Evolutionary conservation across 2,113 vertebrate genomes (phyloP).

Genomic region (Clinocottus analis): DNA sequence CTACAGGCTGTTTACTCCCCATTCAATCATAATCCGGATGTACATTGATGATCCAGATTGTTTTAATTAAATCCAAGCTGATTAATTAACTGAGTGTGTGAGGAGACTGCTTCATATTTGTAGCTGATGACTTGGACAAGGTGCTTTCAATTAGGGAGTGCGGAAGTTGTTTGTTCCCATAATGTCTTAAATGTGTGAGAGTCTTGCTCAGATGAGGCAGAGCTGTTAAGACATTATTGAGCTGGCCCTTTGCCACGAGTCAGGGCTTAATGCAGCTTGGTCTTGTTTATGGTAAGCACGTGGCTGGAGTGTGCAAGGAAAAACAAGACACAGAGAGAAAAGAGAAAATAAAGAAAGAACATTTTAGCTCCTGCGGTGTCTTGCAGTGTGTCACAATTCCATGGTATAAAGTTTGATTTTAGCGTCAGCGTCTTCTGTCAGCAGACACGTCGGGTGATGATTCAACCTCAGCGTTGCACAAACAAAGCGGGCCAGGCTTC

Average conservation of each 20-base stretch:
- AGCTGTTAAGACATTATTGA: constrained; percentile 39
- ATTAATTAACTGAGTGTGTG: constrained; percentile 1
- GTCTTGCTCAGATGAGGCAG: neutral
- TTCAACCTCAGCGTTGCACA: constrained; percentile 46
- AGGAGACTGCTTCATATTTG: constrained; percentile 16
- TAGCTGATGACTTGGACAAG: neutral
- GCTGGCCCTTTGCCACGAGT: constrained; percentile 28
- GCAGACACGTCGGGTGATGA: constrained; percentile 36
- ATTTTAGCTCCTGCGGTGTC: neutral
- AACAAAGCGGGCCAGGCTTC: constrained; percentile 41
- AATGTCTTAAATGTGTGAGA: constrained; percentile 23
- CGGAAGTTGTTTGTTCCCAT: neutral
- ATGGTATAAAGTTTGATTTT: constrained; percentile 24
- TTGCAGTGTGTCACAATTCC: neutral
- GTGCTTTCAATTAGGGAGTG: constrained; percentile 43
- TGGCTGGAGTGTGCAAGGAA: constrained; percentile 25
- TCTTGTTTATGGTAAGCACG: constrained; percentile 27
- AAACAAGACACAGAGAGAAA: neutral
- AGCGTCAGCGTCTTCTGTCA: constrained; percentile 26
- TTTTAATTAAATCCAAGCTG: constrained; percentile 25
- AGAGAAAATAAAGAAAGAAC: neutral
- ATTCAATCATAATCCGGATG: constrained; percentile 22
- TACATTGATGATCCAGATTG: constrained; percentile 14
- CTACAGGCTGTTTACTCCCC: neutral
- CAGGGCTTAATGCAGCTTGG: constrained; percentile 39